Evolutionary conservation across 2,888 invertebrate species (phyloP).

Genomic region (Drosophila borborema): DNA sequence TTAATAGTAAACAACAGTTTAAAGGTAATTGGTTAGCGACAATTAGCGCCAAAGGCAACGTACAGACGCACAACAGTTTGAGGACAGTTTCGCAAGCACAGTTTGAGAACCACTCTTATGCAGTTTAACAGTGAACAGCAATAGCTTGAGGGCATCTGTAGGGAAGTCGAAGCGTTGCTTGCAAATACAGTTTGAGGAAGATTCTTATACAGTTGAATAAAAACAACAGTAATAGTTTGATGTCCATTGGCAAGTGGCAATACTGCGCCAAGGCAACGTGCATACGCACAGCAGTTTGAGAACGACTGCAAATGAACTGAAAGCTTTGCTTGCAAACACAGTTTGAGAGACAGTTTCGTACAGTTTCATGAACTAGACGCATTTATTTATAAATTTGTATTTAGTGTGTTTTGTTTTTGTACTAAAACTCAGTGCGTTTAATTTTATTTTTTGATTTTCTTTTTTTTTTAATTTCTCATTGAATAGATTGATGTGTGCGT

Average conservation of each 20-base stretch:
- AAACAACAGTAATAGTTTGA: not conserved
- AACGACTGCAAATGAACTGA: not conserved
- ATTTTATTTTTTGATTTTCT: constrained; percentile 6
- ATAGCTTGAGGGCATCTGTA: not conserved
- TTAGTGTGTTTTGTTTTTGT: constrained; percentile 23
- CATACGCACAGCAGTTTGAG: not conserved
- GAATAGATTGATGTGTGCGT: constrained; percentile 51
- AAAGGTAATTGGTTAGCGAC: not conserved
- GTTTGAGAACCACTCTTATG: too few species aligned
- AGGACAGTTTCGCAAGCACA: not conserved
- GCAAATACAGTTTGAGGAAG: not conserved
- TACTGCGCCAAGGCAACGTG: not conserved
- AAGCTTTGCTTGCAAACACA: not conserved
- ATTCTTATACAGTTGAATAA: not conserved
- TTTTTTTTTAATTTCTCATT: not conserved
- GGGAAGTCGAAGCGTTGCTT: not conserved
- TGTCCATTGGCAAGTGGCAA: not conserved
- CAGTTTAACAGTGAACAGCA: too few species aligned
- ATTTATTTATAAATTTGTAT: constrained; percentile 15
- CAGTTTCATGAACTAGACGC: constrained; percentile 34
- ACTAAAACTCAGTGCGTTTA: constrained; percentile 57
- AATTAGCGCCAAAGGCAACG: not conserved
- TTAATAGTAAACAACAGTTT: too few species aligned
- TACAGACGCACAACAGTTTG: not conserved
- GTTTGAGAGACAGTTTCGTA: constrained; percentile 4